Evolutionary conservation across 2,888 invertebrate genomes (phyloP).

Genomic region (Cryptocephalus moraei): DNA sequence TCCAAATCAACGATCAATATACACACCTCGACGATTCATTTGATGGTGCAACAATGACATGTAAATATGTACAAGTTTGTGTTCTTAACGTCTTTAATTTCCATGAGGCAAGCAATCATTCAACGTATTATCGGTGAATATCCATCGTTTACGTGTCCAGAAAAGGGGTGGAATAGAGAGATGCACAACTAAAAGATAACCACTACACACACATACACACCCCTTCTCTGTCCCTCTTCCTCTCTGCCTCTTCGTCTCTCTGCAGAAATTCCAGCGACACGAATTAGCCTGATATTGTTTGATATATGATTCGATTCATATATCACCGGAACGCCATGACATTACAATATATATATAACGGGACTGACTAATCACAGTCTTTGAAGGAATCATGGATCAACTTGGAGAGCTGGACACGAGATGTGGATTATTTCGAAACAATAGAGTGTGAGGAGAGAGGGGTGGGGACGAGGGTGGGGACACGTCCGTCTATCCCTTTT

Average conservation of each 20-base stretch:
- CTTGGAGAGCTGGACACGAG: conserved; percentile 18
- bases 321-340: conserved; percentile 33
- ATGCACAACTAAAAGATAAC: not conserved
- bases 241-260: not conserved
- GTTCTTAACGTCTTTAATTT: too few relatives aligned
- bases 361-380: conserved; percentile 33
- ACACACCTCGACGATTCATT: too few relatives aligned
- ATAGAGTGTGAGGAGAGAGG: conserved; percentile 15
- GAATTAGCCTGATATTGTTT: conserved; percentile 24
- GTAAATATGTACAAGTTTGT: too few relatives aligned
- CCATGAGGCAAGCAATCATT: too few relatives aligned
- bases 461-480: conserved; percentile 4
- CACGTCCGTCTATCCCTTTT: conserved; percentile 4
- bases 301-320: conserved; percentile 36
- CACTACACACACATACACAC: not conserved
- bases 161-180: too few relatives aligned
- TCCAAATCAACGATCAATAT: too few relatives aligned
- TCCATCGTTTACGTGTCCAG: too few relatives aligned
- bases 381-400: conserved; percentile 22
- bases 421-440: conserved; percentile 19
- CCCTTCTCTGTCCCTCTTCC: not conserved
- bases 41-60: too few relatives aligned
- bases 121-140: too few relatives aligned
- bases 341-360: conserved; percentile 25
- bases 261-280: too few relatives aligned